Conservation (phyloP, 2,113 vertebrate genomes). For the Stictonetta naevosa region DNA sequence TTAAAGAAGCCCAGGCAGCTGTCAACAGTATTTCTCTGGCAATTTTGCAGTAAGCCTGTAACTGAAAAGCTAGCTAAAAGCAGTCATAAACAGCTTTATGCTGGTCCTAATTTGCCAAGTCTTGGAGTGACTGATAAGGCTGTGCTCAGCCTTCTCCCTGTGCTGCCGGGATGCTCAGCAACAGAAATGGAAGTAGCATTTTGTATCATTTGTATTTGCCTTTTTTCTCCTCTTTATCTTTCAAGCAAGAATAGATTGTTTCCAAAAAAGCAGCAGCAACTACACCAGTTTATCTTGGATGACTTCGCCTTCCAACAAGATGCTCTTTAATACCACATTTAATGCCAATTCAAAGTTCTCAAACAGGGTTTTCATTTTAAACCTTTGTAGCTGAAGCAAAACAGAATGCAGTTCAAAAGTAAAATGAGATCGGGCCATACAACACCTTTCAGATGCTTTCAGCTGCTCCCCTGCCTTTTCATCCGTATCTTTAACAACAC, state of each 20-base stretch:
- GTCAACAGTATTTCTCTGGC: neutral
- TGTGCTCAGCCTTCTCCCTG: neutral
- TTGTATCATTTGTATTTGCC: neutral
- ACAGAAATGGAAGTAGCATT: neutral
- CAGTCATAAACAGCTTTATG: conserved; percentile 48
- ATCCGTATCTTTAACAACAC: neutral
- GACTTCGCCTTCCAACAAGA: neutral
- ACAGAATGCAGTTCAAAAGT: neutral
- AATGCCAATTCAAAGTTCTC: conserved; percentile 24
- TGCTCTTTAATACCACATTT: neutral
- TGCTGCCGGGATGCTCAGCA: neutral
- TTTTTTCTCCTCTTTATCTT: neutral
- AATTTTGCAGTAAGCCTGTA: conserved; percentile 26
- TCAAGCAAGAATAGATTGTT: neutral
- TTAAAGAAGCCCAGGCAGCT: conserved; percentile 3
- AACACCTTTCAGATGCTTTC: neutral
- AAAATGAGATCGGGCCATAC: neutral
- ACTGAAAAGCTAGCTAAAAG: conserved; percentile 29
- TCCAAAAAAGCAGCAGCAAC: conserved; percentile 14
- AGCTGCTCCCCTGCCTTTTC: neutral
- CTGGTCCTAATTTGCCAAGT: conserved; percentile 44
- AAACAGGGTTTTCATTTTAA: conserved; percentile 19
- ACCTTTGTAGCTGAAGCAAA: neutral
- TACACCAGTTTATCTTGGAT: neutral
- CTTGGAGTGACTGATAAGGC: conserved; percentile 43